A percentile compares a stretch with the other conserved stretches of the same genome.
Conservation (phyloP, 2,113 vertebrate genomes). For the Alligator sinensis region DNA sequence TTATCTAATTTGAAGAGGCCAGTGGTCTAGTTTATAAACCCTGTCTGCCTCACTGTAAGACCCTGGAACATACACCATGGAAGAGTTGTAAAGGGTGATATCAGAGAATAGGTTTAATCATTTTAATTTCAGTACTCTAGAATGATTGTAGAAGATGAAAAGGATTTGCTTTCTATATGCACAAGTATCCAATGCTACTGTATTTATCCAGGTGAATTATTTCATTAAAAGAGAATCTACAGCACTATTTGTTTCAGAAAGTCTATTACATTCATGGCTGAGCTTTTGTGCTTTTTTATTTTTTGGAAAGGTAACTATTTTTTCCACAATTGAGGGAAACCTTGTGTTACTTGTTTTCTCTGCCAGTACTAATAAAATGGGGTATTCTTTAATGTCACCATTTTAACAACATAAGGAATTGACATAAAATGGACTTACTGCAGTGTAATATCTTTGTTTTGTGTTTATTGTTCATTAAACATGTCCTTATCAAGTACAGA, state of each 20-base stretch:
- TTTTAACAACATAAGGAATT: neutral
- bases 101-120: neutral
- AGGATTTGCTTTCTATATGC: neutral
- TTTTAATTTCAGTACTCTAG: neutral
- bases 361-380: neutral
- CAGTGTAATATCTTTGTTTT: neutral
- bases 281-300: neutral
- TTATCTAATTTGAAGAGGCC: neutral
- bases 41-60: neutral
- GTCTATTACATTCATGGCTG: neutral
- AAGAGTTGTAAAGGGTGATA: neutral
- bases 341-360: neutral
- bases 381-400: neutral
- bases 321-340: neutral
- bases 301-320: neutral
- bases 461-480: neutral
- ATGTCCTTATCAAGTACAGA: neutral
- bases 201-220: neutral
- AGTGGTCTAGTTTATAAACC: neutral
- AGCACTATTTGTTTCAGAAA: neutral
- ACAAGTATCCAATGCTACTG: neutral
- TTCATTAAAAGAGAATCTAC: neutral
- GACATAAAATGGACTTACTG: neutral
- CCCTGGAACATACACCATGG: neutral
- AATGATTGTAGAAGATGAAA: neutral